Evolutionary conservation across 2,797 vertebrate genomes (phyloP).

Genomic region (Hypotaenidia philippensis): DNA sequence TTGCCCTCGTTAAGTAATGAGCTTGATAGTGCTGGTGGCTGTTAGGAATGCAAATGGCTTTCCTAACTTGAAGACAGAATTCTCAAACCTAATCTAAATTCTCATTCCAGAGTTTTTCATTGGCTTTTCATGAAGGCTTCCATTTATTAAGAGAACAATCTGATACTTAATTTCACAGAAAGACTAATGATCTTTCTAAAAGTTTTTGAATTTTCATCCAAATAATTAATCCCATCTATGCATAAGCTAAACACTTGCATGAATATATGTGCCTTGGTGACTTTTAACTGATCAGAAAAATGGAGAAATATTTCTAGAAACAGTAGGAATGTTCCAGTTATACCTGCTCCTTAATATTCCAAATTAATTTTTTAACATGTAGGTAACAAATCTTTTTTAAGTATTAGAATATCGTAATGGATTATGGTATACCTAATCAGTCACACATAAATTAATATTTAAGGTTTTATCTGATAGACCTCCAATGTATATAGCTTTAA

Average conservation of each 20-base stretch:
- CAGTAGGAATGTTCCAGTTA: neutral
- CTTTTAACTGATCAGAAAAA: neutral
- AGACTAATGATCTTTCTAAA: slow-evolving; percentile 9
- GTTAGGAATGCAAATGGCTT: slow-evolving; percentile 18
- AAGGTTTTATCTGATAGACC: neutral
- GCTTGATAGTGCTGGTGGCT: neutral
- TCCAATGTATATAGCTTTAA: neutral
- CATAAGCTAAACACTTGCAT: neutral
- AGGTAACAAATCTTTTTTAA: neutral
- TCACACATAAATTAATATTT: neutral
- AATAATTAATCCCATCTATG: neutral
- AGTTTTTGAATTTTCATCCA: slow-evolving; percentile 19
- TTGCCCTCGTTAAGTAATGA: slow-evolving; percentile 26
- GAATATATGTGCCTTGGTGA: neutral
- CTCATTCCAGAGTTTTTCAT: neutral
- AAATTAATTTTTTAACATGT: neutral
- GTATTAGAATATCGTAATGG: neutral
- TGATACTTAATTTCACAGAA: slow-evolving; percentile 13
- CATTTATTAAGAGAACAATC: slow-evolving; percentile 17
- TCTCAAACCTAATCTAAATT: slow-evolving; percentile 37
- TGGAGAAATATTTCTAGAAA: neutral
- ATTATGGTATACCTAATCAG: neutral
- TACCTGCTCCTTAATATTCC: neutral
- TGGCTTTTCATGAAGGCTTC: slow-evolving; percentile 7
- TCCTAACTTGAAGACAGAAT: neutral